These are phyloP conservation scores for Notoglanidium macrostoma DNA, from an alignment of 2,797 vertebrate genomes.

Conservation along the genomic window DNA sequence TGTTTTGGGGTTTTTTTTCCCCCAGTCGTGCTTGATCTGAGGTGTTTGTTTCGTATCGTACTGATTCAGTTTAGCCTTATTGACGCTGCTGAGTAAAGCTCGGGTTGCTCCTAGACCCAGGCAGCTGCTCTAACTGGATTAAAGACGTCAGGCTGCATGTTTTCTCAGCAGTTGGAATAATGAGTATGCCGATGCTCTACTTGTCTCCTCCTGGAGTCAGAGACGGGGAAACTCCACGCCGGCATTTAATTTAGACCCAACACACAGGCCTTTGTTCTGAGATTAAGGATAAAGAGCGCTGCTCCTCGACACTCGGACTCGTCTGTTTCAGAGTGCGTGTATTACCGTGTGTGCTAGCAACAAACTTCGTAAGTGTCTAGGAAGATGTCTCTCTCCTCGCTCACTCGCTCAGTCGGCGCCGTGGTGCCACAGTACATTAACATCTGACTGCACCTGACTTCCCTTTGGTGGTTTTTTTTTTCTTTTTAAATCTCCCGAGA, in stretches of 20 bases:
- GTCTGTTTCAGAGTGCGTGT: not conserved
- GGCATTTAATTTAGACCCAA: not conserved
- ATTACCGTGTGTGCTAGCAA: not conserved
- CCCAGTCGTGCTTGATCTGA: not conserved
- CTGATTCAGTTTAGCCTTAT: not conserved
- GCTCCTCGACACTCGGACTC: not conserved
- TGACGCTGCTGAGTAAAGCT: slow-evolving; percentile 5
- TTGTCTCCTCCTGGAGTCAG: slow-evolving; percentile 4
- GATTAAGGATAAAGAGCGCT: slow-evolving; percentile 8
- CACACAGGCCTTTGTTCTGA: slow-evolving; percentile 33
- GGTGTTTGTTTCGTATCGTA: not conserved
- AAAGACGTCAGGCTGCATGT: slow-evolving; percentile 1
- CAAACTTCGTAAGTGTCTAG: not conserved
- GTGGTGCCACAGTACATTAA: slow-evolving; percentile 54
- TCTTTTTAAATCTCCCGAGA: not conserved
- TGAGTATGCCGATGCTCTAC: slow-evolving; percentile 18
- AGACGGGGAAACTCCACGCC: not conserved
- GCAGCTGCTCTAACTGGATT: slow-evolving; percentile 1
- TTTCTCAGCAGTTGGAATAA: slow-evolving; percentile 10
- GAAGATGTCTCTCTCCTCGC: not conserved
- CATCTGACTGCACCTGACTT: slow-evolving; percentile 49
- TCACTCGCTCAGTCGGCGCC: slow-evolving; percentile 30
- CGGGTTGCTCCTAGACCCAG: not conserved
- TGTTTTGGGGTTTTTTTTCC: no score
- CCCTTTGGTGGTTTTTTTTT: not conserved